Percentiles rank a stretch among this genome's conserved stretches.
Conservation (phyloP, 2,113 vertebrate genomes). For the Notarius lentiginosus region DNA sequence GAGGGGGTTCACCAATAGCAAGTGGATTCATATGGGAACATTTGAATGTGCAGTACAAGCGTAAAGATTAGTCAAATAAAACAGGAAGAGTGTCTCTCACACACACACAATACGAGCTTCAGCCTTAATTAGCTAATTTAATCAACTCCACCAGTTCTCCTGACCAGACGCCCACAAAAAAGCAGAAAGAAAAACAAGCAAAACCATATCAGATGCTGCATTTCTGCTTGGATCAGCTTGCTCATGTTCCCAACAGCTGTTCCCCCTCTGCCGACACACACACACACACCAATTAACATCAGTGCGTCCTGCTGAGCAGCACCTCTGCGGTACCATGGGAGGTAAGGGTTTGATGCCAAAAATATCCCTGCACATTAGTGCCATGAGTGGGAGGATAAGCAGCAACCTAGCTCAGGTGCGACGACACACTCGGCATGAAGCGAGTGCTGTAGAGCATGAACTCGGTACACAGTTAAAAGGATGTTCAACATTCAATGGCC, state of each 20-base stretch:
- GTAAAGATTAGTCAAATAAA: background rate
- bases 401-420: conserved; percentile 19
- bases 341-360: conserved; percentile 47
- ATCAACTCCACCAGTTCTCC: background rate
- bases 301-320: conserved; percentile 47
- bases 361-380: conserved; percentile 51
- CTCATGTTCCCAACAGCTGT: conserved; percentile 39
- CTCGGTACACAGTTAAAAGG: background rate
- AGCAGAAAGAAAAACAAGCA: background rate
- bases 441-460: background rate
- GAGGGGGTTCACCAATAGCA: background rate
- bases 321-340: conserved; percentile 44
- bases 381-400: conserved; percentile 32
- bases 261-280: conserved; percentile 35
- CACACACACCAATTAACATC: conserved; percentile 45
- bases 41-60: background rate
- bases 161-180: background rate
- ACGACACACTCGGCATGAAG: conserved; percentile 12
- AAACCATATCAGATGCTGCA: conserved; percentile 12
- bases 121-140: background rate
- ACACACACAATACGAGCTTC: background rate
- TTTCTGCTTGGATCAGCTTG: conserved; percentile 48
- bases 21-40: background rate
- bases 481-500: background rate
- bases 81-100: background rate